Evolutionary conservation across 1,140 invertebrate species (phyloP).

Genomic region (Zeugodacus cucurbitae): DNA sequence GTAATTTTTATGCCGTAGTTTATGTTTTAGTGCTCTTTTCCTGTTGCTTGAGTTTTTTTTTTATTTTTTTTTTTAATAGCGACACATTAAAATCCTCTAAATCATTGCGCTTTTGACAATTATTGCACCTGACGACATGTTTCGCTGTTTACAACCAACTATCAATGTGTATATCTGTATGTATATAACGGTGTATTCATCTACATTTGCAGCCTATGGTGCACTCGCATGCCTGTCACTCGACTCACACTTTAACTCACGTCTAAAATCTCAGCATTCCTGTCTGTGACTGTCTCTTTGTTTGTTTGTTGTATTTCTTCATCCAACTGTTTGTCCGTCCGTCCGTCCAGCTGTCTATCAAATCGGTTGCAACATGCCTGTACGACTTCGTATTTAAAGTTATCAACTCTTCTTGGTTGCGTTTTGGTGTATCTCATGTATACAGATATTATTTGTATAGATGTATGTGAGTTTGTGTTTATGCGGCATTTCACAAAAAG

Average conservation of each 20-base stretch:
- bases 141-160: not conserved
- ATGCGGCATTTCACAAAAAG: conserved; percentile 5
- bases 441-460: too few relatives aligned
- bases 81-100: conserved; percentile 19
- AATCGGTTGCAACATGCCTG: not conserved
- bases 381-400: not conserved
- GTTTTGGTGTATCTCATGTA: not conserved
- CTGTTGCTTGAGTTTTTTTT: not conserved
- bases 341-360: not conserved
- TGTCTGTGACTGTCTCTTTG: not conserved
- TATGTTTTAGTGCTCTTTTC: not conserved
- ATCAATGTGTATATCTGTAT: not conserved
- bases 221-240: not conserved
- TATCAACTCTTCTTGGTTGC: not conserved
- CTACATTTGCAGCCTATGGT: not conserved
- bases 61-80: not conserved
- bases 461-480: not conserved
- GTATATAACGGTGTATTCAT: not conserved
- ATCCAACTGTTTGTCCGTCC: not conserved
- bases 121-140: conserved; percentile 37
- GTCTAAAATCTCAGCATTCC: not conserved
- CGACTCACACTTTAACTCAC: conserved; percentile 5
- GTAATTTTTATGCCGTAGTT: not conserved
- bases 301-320: not conserved
- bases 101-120: conserved; percentile 22